Base-by-base conservation (phyloP, 2,797 vertebrate species). In the Pseudomugil gertrudae region DNA sequence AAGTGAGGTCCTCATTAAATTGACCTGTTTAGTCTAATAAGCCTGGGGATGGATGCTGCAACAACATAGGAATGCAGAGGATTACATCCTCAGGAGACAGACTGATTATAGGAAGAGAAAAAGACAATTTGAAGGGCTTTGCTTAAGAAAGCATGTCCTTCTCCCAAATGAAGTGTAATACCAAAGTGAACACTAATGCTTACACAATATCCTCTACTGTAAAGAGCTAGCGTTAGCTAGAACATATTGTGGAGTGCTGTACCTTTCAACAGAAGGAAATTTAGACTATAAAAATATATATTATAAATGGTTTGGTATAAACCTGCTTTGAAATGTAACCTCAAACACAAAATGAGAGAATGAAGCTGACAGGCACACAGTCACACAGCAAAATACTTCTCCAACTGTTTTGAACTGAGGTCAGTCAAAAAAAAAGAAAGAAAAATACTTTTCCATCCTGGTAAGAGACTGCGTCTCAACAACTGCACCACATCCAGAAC, bases 401-500 rank as follows among this genome's bases (percentile, higher is more conserved):
- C 80, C 74, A 74, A 74, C 74, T 84, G 83, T 86, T 87, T 79
- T 69, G 71, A 86, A 79, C 83, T 67, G 4, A 66, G 84, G 80
- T 90, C 83, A 90, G 78, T 77, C 67, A 57, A 74, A 63, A 69
- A 65, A 56, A 74, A 78, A 75, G 84, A 77, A 79, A 78, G 79
- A 77, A 74, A 35, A 9, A 76, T 89, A 79, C 87, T 89, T 92
- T 90, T 73, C 88, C 57, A 66, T 89, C 80, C 80, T 66, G 67
- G 82, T 81, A 87, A 84, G 83, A 91, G 84, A 89, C 87, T 88
- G 81, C 77, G 55, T 92, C 83, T 79, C 84, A 87, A 88, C 84
- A 87, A 91, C 84, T 87, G 88, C 89, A 89, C 85, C 87, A 89
- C 90, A 90, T 92, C 87, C 89, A 84, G 90, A 91, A 93, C 87